Percentiles rank a stretch among this genome's conserved stretches.
phyloP scores from a whole-genome alignment of 2,888 invertebrate species.

The Catocala sponsa region DNA sequence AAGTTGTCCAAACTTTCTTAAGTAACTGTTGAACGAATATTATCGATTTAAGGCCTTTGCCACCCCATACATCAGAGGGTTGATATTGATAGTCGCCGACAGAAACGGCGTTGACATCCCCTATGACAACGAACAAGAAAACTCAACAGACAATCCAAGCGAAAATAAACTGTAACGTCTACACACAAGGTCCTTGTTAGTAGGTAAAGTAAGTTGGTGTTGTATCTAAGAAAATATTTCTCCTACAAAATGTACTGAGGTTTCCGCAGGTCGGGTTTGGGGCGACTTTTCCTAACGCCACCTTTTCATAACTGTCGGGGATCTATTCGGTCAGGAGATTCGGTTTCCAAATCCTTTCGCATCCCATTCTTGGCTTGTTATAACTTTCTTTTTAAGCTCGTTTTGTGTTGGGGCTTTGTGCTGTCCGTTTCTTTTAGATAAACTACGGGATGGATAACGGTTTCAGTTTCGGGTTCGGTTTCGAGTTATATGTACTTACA shows the following conservation, averaged over 20 bases:
- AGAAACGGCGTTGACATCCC: constrained; percentile 72
- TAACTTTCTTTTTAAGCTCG: constrained; percentile 41
- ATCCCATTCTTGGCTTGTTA: constrained; percentile 55
- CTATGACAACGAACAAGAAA: constrained; percentile 55
- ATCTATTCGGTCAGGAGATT: constrained; percentile 75
- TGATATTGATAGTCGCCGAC: constrained; percentile 86
- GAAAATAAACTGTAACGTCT: no score
- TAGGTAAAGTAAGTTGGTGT: constrained; percentile 66
- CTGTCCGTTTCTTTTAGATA: constrained; percentile 11
- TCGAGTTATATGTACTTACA: not conserved
- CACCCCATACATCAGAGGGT: constrained; percentile 82
- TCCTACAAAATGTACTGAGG: constrained; percentile 75
- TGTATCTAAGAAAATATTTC: constrained; percentile 79
- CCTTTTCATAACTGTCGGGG: constrained; percentile 84
- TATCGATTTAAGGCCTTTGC: constrained; percentile 83
- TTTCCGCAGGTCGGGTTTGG: constrained; percentile 73
- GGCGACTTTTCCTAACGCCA: constrained; percentile 69
- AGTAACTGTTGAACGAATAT: constrained; percentile 80
- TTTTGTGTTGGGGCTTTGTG: constrained; percentile 6
- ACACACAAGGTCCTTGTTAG: constrained; percentile 35
- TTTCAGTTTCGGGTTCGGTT: not conserved
- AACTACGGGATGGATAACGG: constrained; percentile 3
- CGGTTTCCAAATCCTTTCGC: constrained; percentile 70
- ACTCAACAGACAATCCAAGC: constrained; percentile 38
- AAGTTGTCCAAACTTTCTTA: constrained; percentile 78